Conservation (phyloP, 2,113 vertebrate genomes). For the Chaetops frenatus region DNA sequence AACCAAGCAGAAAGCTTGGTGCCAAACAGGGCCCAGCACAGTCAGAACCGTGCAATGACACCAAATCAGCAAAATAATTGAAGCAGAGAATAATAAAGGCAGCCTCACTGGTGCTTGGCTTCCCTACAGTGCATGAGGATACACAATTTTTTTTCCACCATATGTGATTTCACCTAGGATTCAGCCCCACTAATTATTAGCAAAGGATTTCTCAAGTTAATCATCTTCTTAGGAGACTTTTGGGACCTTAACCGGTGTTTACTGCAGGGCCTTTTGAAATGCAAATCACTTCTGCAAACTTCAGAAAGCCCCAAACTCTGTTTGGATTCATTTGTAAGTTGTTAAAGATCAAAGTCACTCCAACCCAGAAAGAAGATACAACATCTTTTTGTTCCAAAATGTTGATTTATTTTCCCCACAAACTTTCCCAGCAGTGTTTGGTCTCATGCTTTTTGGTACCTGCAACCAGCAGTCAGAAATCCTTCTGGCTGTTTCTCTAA, state of each 20-base stretch:
- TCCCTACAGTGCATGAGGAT: neutral
- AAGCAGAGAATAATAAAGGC: too few species aligned
- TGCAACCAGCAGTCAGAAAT: neutral
- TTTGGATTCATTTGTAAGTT: constrained; percentile 48
- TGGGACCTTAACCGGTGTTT: constrained; percentile 25
- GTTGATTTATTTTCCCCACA: neutral
- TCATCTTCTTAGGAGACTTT: constrained; percentile 33
- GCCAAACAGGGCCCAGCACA: neutral
- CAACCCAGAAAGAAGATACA: neutral
- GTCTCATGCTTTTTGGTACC: neutral
- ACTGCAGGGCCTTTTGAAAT: constrained; percentile 47
- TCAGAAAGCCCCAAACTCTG: constrained; percentile 18
- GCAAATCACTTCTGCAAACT: constrained; percentile 22
- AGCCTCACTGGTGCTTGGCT: too few species aligned
- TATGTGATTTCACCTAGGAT: neutral
- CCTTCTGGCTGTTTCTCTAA: neutral
- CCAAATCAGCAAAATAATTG: too few species aligned
- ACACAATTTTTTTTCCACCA: neutral
- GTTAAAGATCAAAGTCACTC: constrained; percentile 40
- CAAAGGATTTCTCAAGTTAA: constrained; percentile 40
- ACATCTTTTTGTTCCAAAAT: neutral
- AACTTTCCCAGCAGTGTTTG: neutral
- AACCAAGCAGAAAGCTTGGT: neutral
- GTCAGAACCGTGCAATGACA: neutral
- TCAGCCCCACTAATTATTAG: constrained; percentile 25